Base-by-base conservation (phyloP, 2,888 invertebrate genomes). In the Melanotus villosus region DNA sequence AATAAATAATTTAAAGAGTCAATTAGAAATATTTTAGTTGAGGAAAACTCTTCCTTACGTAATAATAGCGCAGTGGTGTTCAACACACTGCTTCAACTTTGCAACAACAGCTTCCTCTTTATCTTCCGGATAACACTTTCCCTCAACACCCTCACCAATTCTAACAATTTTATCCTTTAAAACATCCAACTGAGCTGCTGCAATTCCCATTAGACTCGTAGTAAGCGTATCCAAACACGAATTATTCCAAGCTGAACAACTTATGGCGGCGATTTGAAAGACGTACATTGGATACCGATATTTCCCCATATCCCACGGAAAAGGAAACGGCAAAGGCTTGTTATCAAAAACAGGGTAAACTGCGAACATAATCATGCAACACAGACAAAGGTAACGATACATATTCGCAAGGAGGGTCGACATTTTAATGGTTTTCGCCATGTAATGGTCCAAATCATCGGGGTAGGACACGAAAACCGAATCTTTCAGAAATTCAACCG, bases 181-280 rank as follows among this genome's bases (percentile, higher is more conserved):
- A 43, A 71, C 60, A 45, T 65, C 60, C 2, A 71, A 57, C 30
- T 71, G 71, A 7, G 65, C 65, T 19, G 34, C 50, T 14, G 30
- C 30, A 23, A 71, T 60, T 5, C 65, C 62, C 57, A 71, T 68
- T 16, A 68, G 23, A 36, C 68, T 68, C 10, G 56, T 65, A 7
- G 30, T 34, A 19, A 72, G 7, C 18, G 63, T 64, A 21, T 73
- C 73, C 16, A 73, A 45, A 4, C 62, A 54, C 7, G 64, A 60
- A 56, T 72, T 72, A 45, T 72, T 70, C 73, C 72, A 74, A 9
- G 70, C 72, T 7, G 66, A 56, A 38, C 43, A 36, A 14, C 43
- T 12, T 23, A 56, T 19, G 5, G 52, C 54, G 4, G 18, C 34
- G 9, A 68, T 23, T 62, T 74, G 73, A 57, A 67, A 67, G 2